A percentile compares a stretch with the other conserved stretches of the same genome.
Conservation (phyloP, 1,140 invertebrate genomes). For the Hypothenemus hampei region DNA sequence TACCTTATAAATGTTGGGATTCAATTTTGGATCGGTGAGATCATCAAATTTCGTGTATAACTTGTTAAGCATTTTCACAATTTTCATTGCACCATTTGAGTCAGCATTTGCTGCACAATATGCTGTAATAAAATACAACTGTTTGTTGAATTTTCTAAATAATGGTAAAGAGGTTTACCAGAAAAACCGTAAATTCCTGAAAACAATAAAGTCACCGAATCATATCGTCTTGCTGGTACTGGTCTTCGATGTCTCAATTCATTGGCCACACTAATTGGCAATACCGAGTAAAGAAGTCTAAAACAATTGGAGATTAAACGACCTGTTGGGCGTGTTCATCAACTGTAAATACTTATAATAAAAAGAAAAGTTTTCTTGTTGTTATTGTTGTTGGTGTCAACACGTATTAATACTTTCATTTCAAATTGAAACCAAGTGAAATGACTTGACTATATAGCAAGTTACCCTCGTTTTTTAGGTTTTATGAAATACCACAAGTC, state of each 20-base stretch:
- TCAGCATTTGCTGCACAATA: constrained; percentile 84
- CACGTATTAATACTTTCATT: too few relatives aligned
- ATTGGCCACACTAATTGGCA: constrained; percentile 89
- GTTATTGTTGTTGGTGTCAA: too few relatives aligned
- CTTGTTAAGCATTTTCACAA: constrained; percentile 85
- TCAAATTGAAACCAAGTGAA: too few relatives aligned
- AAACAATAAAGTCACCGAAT: constrained; percentile 86
- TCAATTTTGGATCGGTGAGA: constrained; percentile 84
- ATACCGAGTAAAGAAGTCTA: constrained; percentile 81
- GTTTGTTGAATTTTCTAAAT: not conserved
- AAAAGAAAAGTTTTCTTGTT: too few relatives aligned
- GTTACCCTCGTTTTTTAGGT: too few relatives aligned
- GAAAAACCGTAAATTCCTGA: constrained; percentile 92
- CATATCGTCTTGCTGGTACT: constrained; percentile 80
- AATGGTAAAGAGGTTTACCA: constrained; percentile 29
- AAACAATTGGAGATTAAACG: too few relatives aligned
- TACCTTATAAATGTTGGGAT: constrained; percentile 94
- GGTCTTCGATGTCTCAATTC: constrained; percentile 86
- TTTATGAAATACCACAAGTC: too few relatives aligned
- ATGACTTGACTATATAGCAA: too few relatives aligned
- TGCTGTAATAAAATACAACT: constrained; percentile 9
- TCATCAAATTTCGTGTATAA: constrained; percentile 89
- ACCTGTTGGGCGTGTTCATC: too few relatives aligned
- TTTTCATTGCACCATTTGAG: constrained; percentile 85
- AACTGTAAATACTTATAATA: too few relatives aligned